These are phyloP conservation scores for Lamellibrachia columna DNA, from an alignment of 2,888 invertebrate genomes.

Conservation along the genomic window DNA sequence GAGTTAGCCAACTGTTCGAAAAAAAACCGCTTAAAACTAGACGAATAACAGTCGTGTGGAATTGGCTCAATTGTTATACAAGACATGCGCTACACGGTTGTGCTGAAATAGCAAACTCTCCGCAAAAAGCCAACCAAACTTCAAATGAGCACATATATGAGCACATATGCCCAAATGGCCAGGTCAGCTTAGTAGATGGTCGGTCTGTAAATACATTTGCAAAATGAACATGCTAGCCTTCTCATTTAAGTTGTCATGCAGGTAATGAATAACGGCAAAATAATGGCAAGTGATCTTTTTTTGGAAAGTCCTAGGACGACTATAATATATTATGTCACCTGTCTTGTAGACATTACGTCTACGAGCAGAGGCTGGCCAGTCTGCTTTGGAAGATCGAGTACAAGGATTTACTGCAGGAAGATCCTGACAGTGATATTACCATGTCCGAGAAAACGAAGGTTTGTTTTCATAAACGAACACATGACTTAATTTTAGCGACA, in stretches of 20 bases:
- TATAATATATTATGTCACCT: neutral
- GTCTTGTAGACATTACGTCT: conserved; percentile 85
- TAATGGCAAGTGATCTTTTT: neutral
- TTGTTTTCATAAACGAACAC: neutral
- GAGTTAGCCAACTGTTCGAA: neutral
- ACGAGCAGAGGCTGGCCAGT: conserved; percentile 96
- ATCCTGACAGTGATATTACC: neutral
- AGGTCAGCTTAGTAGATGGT: neutral
- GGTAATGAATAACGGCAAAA: neutral
- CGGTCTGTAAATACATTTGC: neutral
- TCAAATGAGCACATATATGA: neutral
- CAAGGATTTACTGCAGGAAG: conserved; percentile 70
- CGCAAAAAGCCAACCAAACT: neutral
- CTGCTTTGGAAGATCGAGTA: conserved; percentile 95
- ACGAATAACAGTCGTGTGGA: neutral
- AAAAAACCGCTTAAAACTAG: neutral
- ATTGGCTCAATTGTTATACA: neutral
- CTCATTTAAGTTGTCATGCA: neutral
- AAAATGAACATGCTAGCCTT: neutral
- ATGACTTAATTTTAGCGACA: neutral
- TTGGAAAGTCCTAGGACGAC: neutral
- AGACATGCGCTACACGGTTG: neutral
- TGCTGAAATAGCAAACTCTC: neutral
- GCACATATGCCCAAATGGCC: neutral
- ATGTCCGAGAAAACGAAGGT: conserved; percentile 20